Percentiles rank a stretch among this genome's conserved stretches.
Evolutionary conservation across 2,888 invertebrate genomes (phyloP).

Genomic region (Pheosia gnoma): DNA sequence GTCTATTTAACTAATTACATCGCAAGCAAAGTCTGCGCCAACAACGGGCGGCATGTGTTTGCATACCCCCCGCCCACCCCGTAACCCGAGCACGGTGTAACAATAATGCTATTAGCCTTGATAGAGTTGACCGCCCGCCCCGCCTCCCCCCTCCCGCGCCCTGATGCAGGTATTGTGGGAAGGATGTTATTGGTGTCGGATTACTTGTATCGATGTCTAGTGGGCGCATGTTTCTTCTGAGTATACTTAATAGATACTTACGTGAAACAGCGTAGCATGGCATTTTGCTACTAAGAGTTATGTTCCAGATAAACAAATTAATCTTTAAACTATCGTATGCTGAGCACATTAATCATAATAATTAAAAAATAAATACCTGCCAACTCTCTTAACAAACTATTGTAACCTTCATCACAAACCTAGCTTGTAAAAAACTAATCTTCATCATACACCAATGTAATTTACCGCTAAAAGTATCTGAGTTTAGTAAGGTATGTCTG

Average conservation of each 20-base stretch:
- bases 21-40: constrained; percentile 12
- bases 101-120: constrained; percentile 35
- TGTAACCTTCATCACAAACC: too few relatives aligned
- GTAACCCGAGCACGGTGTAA: constrained; percentile 27
- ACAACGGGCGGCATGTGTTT: background rate
- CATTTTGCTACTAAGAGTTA: too few relatives aligned
- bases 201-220: constrained; percentile 4
- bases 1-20: constrained; percentile 19
- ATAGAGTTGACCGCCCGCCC: constrained; percentile 24
- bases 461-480: too few relatives aligned
- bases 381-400: too few relatives aligned
- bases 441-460: too few relatives aligned
- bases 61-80: constrained; percentile 2
- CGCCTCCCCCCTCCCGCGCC: constrained; percentile 10
- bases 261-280: too few relatives aligned
- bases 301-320: too few relatives aligned
- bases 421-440: too few relatives aligned
- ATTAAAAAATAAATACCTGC: too few relatives aligned
- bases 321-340: too few relatives aligned
- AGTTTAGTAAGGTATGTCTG: too few relatives aligned
- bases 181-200: background rate
- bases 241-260: background rate
- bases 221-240: background rate
- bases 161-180: background rate
- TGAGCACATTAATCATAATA: too few relatives aligned